Percentiles rank a stretch among this genome's conserved stretches.
Evolutionary conservation across 2,113 vertebrate species (phyloP).

Genomic region (Periophthalmodon schlosseri): DNA sequence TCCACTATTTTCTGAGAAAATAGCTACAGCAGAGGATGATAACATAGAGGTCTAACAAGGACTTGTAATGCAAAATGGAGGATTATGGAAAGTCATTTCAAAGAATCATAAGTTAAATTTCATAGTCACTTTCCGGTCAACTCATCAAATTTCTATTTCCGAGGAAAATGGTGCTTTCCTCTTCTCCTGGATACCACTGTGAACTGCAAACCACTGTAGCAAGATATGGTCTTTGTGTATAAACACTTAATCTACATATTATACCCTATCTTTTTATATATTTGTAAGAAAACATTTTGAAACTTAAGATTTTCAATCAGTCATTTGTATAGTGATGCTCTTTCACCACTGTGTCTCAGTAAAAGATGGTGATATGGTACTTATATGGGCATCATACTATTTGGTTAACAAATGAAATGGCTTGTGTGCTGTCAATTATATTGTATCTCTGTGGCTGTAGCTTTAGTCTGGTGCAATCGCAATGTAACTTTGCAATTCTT

Average conservation of each 20-base stretch:
- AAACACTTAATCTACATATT: slow-evolving; percentile 1
- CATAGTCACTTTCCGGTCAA: slow-evolving; percentile 23
- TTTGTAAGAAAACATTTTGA: slow-evolving; percentile 55
- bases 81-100: slow-evolving; percentile 50
- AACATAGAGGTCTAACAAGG: slow-evolving; percentile 42
- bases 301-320: slow-evolving; percentile 15
- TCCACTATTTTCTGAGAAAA: slow-evolving; percentile 31
- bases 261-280: slow-evolving; percentile 52
- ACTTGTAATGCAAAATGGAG: slow-evolving; percentile 16
- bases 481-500: background rate
- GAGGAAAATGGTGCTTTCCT: slow-evolving; percentile 23
- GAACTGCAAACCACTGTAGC: slow-evolving; percentile 45
- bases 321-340: slow-evolving; percentile 35
- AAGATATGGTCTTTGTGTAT: slow-evolving; percentile 14
- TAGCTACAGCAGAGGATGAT: slow-evolving; percentile 33
- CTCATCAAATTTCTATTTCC: slow-evolving; percentile 24
- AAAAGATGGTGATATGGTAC: slow-evolving; percentile 16
- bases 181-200: slow-evolving; percentile 56
- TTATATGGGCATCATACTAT: slow-evolving; percentile 25
- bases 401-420: slow-evolving; percentile 63
- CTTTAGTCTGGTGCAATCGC: slow-evolving; percentile 17
- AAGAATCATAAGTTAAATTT: slow-evolving; percentile 51
- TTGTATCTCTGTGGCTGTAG: slow-evolving; percentile 9
- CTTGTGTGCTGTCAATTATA: slow-evolving; percentile 31
- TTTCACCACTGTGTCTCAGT: slow-evolving; percentile 20